These are phyloP conservation scores for Chymomyza procnemis DNA, from an alignment of 2,888 invertebrate genomes.

Conservation along the genomic window DNA sequence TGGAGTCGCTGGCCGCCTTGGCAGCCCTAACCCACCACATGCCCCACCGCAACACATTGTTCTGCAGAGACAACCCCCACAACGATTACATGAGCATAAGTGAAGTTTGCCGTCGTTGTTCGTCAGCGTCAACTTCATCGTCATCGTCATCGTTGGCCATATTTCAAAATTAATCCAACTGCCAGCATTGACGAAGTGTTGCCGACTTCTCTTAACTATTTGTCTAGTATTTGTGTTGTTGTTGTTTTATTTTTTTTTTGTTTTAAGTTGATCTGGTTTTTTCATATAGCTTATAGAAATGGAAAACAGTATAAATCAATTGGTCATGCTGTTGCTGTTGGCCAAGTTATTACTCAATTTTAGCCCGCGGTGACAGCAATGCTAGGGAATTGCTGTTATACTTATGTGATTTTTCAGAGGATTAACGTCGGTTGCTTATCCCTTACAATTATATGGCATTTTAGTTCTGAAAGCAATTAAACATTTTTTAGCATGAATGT, in stretches of 20 bases:
- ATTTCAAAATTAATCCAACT: conserved; percentile 76
- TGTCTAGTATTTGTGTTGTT: conserved; percentile 44
- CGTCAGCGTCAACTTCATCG: neutral
- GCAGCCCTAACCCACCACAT: neutral
- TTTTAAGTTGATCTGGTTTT: conserved; percentile 43
- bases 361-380: conserved; percentile 58
- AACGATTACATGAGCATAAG: conserved; percentile 52
- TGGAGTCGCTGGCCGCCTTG: conserved; percentile 49
- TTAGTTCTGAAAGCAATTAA: neutral
- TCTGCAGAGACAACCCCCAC: neutral
- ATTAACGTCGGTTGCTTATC: neutral
- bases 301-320: conserved; percentile 74
- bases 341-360: conserved; percentile 69
- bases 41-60: neutral
- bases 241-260: conserved; percentile 31
- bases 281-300: conserved; percentile 43
- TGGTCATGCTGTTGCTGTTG: conserved; percentile 61
- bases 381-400: conserved; percentile 8
- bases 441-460: neutral
- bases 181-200: conserved; percentile 71
- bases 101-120: conserved; percentile 7
- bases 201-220: conserved; percentile 63
- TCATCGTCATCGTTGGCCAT: conserved; percentile 56
- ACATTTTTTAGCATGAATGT: no score
- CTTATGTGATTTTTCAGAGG: neutral